Base-by-base conservation (phyloP, 2,797 vertebrate species). In the Iguana delicatissima region DNA sequence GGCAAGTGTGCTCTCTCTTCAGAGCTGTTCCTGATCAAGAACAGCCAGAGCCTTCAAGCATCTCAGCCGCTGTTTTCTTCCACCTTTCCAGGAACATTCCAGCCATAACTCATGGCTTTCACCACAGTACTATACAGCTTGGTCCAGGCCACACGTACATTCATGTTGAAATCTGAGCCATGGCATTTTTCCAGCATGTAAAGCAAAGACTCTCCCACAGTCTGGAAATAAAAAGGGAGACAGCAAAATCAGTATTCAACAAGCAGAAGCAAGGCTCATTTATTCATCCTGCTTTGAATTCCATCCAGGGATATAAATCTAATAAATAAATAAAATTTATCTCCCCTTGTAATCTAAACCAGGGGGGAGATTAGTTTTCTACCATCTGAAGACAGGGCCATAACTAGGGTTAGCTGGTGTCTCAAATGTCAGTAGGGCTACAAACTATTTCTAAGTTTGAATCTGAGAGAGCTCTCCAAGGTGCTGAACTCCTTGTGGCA, bases 111-210 rank as follows among this genome's bases (percentile, higher is more conserved):
- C 99, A 99, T 99, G 95, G 98, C 97, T 80, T 97, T 97, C 86
- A 98, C 98, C 96, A 99, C 98, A 9, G 98, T 95, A 94, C 93
- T 93, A 24, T 98, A 99, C 96, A 99, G 98, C 95, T 97, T 98
- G 95, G 98, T 98, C 99, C 99, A 99, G 94, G 99, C 99, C 86
- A 98, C 98, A 90, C 95, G 97, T 85, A 97, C 86, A 0, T 98
- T 97, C 0, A 98, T 96, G 0, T 98, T 98, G 97, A 99, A 99
- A 91, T 97, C 97, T 8, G 98, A 96, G 42, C 98, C 98, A 93
- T 99, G 97, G 92, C 98, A 98, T 94, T 97, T 97, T 97, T 99
- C 99, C 97, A 99, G 97, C 98, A 99, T 99, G 96, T 98, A 99
- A 89, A 99, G 98, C 92, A 99, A 97, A 79, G 99, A 98, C 96